A percentile compares a stretch with the other conserved stretches of the same genome.
These are phyloP conservation scores for Anoplius nigerrimus DNA, from an alignment of 2,888 invertebrate genomes.

Conservation along the genomic window DNA sequence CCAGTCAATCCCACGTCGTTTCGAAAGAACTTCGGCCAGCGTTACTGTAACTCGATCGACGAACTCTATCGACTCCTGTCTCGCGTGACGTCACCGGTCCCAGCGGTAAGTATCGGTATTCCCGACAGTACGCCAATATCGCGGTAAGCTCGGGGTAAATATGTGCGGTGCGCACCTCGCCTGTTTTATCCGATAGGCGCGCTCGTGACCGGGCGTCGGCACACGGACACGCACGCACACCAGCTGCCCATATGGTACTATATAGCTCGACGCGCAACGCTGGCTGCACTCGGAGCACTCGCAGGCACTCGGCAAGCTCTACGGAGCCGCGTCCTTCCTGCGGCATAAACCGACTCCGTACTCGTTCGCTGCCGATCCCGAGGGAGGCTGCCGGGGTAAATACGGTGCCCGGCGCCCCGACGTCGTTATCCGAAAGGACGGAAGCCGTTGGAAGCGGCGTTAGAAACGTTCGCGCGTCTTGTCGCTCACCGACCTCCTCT, in stretches of 20 bases:
- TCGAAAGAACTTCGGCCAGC: no score
- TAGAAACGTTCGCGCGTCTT: conserved; percentile 33
- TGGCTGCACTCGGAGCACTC: no score
- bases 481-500: background rate
- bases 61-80: background rate
- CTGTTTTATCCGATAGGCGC: conserved; percentile 37
- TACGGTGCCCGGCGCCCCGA: conserved; percentile 50
- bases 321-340: conserved; percentile 9
- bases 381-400: conserved; percentile 47
- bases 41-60: no score
- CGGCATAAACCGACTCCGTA: conserved; percentile 32
- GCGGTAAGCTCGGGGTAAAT: conserved; percentile 53
- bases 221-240: no score
- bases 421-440: conserved; percentile 45
- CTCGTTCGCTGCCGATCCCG: conserved; percentile 31
- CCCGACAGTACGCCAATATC: conserved; percentile 46
- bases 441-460: no score
- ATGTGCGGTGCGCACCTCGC: conserved; percentile 52
- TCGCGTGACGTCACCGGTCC: no score
- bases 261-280: no score
- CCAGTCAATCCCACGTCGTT: no score
- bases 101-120: conserved; percentile 37
- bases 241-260: no score
- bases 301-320: background rate
- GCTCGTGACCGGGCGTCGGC: background rate